phyloP scores from a whole-genome alignment of 2,113 vertebrate genomes.

The Glaucidium brasilianum region DNA sequence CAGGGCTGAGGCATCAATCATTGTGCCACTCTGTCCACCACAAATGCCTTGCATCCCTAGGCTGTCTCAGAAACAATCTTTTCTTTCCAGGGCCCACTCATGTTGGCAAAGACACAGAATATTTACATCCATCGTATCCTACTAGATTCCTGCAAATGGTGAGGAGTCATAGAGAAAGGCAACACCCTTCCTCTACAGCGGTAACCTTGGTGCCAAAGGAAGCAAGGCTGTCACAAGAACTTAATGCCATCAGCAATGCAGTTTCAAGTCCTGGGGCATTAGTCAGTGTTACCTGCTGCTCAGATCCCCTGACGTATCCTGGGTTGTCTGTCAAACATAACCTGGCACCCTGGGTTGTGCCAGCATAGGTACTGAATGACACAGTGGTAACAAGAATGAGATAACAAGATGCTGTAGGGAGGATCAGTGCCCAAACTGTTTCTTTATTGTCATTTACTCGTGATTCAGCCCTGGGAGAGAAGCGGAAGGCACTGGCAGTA shows the following conservation, averaged over 20 bases:
- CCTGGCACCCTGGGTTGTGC: not conserved
- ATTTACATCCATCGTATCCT: not conserved
- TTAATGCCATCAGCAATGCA: not conserved
- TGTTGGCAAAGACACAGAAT: not conserved
- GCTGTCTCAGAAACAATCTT: not conserved
- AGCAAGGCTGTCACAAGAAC: not conserved
- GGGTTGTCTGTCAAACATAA: not conserved
- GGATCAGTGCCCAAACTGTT: not conserved
- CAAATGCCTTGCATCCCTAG: not conserved
- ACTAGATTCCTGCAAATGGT: not conserved
- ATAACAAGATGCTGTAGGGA: not conserved
- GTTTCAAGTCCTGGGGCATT: not conserved
- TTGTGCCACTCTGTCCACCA: not conserved
- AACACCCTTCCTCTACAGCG: slow-evolving; percentile 8
- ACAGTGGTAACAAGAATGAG: not conserved
- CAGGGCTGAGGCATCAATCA: not conserved
- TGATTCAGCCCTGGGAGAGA: not conserved
- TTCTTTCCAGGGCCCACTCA: not conserved
- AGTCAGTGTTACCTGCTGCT: slow-evolving; percentile 1
- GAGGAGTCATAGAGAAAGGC: not conserved
- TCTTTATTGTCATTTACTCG: not conserved
- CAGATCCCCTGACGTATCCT: not conserved
- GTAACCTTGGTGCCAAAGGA: not conserved
- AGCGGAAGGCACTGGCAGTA: not conserved
- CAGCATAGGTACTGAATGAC: not conserved